These are phyloP conservation scores for Drosophila sproati DNA, from an alignment of 1,140 invertebrate species.

Conservation along the genomic window DNA sequence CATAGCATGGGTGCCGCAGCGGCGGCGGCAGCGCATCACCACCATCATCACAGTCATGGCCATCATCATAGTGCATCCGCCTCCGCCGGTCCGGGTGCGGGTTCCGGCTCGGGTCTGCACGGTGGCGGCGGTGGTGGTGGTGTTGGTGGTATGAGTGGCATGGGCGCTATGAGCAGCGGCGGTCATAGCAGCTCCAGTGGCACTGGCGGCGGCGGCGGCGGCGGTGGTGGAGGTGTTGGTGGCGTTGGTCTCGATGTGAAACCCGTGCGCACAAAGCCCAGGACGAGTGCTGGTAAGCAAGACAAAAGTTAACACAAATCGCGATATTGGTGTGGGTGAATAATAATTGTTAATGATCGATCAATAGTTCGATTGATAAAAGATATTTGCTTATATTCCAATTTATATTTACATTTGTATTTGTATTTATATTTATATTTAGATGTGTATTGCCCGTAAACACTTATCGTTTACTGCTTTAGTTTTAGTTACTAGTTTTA, in stretches of 20 bases:
- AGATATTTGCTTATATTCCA: slow-evolving; percentile 40
- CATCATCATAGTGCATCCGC: slow-evolving; percentile 46
- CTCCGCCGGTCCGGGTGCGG: slow-evolving; percentile 29
- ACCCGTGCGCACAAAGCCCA: slow-evolving; percentile 82
- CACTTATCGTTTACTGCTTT: slow-evolving; percentile 49
- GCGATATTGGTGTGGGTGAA: slow-evolving; percentile 83
- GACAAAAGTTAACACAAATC: slow-evolving; percentile 75
- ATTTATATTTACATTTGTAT: slow-evolving; percentile 2
- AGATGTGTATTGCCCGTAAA: slow-evolving; percentile 48
- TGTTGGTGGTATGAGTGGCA: slow-evolving; percentile 24
- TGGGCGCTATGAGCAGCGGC: slow-evolving; percentile 44
- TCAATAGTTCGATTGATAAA: slow-evolving; percentile 35
- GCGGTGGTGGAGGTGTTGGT: slow-evolving; percentile 28
- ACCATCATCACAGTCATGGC: slow-evolving; percentile 70
- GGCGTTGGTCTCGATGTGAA: slow-evolving; percentile 64
- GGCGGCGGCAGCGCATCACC: slow-evolving; percentile 70
- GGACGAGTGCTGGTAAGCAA: slow-evolving; percentile 85
- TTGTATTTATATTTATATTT: slow-evolving; percentile 10
- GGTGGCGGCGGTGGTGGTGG: slow-evolving; percentile 12
- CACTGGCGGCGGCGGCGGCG: slow-evolving; percentile 29
- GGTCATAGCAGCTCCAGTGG: slow-evolving; percentile 31
- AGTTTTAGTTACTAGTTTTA: slow-evolving; percentile 41
- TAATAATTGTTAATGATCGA: slow-evolving; percentile 60
- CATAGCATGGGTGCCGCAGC: slow-evolving; percentile 74
- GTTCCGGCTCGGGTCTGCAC: slow-evolving; percentile 29